Conservation (phyloP, 2,888 invertebrate genomes). For the Aleiodes leptofemur region DNA sequence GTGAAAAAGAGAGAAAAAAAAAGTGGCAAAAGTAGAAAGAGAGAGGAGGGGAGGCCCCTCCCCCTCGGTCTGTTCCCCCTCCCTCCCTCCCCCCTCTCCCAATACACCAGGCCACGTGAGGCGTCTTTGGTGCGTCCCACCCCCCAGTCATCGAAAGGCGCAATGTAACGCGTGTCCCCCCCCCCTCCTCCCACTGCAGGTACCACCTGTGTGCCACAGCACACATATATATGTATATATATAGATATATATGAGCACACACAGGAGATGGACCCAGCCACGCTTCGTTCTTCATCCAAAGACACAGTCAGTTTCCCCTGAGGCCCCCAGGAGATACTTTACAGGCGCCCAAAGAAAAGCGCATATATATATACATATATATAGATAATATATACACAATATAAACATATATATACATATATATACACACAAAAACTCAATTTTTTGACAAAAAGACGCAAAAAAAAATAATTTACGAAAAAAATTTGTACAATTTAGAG, state of each 20-base stretch:
- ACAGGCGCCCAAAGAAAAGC: too few species aligned
- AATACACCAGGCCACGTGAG: constrained; percentile 38
- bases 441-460: constrained; percentile 45
- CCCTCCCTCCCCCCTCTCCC: background rate
- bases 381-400: too few species aligned
- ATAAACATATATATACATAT: too few species aligned
- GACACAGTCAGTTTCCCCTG: constrained; percentile 56
- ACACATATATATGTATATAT: too few species aligned
- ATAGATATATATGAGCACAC: too few species aligned
- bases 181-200: constrained; percentile 43
- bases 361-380: too few species aligned
- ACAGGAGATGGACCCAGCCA: constrained; percentile 65
- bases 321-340: constrained; percentile 52
- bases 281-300: constrained; percentile 65
- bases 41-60: constrained; percentile 62
- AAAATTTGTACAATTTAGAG: too few species aligned
- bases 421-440: too few species aligned
- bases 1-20: constrained; percentile 10
- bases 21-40: constrained; percentile 31
- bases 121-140: constrained; percentile 53
- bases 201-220: constrained; percentile 68
- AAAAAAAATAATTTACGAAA: background rate
- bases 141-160: constrained; percentile 15
- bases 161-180: constrained; percentile 53
- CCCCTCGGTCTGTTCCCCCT: constrained; percentile 59